phyloP scores from a whole-genome alignment of 2,113 vertebrate species.

The cattle (Bos taurus) region DNA sequence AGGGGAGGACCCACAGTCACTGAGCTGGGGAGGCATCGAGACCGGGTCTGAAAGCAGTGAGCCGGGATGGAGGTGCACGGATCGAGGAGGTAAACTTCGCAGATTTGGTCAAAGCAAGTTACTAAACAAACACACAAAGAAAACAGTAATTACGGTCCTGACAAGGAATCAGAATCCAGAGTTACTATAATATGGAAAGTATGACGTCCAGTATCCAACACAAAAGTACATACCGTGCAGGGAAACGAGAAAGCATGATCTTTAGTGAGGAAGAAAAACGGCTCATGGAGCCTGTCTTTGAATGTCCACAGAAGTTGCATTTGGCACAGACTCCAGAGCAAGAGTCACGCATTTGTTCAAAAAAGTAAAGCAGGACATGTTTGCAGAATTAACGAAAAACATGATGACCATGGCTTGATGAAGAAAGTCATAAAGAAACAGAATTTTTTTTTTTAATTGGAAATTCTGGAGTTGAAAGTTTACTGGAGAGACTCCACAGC shows the following conservation, averaged over 20 bases:
- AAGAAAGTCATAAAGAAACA: background rate
- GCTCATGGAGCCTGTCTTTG: accelerated
- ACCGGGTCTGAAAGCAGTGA: accelerated
- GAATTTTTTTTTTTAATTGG: background rate
- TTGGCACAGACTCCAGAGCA: background rate
- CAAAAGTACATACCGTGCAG: accelerated
- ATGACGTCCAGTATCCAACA: accelerated
- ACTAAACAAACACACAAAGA: background rate
- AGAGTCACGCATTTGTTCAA: accelerated
- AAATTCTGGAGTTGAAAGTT: background rate
- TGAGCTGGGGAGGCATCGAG: no score
- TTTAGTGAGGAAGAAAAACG: accelerated
- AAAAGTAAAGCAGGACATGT: background rate
- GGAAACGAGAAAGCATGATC: accelerated
- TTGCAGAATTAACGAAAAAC: background rate
- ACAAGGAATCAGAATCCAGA: accelerated
- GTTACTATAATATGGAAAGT: accelerated
- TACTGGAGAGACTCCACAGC: background rate
- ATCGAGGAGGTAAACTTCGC: accelerated
- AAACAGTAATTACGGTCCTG: accelerated
- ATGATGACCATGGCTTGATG: no score
- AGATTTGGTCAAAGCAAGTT: background rate
- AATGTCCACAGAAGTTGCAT: accelerated
- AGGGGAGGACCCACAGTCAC: accelerated
- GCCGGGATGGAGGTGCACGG: accelerated